phyloP scores from a whole-genome alignment of 2,888 invertebrate species.

The Xylota sylvarum region DNA sequence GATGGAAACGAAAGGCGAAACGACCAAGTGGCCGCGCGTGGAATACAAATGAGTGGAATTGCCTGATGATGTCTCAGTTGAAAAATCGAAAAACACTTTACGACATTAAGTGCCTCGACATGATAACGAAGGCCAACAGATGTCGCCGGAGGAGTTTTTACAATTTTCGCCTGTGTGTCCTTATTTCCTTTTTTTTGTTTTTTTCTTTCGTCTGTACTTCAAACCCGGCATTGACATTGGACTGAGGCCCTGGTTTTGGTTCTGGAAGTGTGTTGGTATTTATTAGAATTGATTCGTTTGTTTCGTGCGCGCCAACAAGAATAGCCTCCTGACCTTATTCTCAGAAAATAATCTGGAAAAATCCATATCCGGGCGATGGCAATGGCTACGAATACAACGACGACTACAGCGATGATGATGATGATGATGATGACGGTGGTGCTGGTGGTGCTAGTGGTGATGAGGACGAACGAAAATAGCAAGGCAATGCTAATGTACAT shows the following conservation, averaged over 20 bases:
- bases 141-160: conserved; percentile 47
- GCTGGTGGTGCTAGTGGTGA: neutral
- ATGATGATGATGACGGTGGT: conserved; percentile 22
- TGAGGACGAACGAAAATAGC: conserved; percentile 33
- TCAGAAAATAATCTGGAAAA: conserved; percentile 42
- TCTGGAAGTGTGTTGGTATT: conserved; percentile 19
- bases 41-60: conserved; percentile 71
- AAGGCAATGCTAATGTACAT: conserved; percentile 69
- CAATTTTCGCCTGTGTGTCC: conserved; percentile 19
- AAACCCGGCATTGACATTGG: conserved; percentile 47
- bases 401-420: conserved; percentile 6
- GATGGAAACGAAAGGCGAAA: conserved; percentile 35
- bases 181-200: conserved; percentile 9
- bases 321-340: conserved; percentile 44
- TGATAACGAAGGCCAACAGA: conserved; percentile 67
- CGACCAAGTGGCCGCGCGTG: conserved; percentile 50
- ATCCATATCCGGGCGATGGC: conserved; percentile 45
- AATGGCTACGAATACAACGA: conserved; percentile 15
- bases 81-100: conserved; percentile 73
- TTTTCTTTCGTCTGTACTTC: neutral
- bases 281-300: conserved; percentile 56
- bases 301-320: conserved; percentile 15
- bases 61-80: conserved; percentile 75
- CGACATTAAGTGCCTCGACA: conserved; percentile 67
- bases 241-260: neutral